Percentiles rank a stretch among this genome's conserved stretches.
These are phyloP conservation scores for Orientallactaga sibirica DNA, from an alignment of 2,797 vertebrate species.

Conservation along the genomic window DNA sequence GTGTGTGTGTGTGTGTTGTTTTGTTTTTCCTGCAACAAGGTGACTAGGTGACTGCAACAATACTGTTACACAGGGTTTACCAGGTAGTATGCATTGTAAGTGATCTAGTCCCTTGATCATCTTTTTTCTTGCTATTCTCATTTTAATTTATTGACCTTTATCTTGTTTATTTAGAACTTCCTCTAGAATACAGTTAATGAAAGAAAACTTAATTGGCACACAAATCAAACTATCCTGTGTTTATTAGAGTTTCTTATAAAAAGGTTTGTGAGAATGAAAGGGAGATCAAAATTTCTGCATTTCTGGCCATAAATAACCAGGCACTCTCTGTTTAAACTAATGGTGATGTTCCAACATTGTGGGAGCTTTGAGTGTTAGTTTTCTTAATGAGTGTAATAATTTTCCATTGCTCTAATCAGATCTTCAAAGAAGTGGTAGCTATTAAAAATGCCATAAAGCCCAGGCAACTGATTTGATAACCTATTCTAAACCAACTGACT, in stretches of 20 bases:
- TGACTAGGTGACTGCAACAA: neutral
- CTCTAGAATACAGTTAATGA: neutral
- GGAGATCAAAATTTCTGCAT: neutral
- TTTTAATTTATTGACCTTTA: slow-evolving; percentile 27
- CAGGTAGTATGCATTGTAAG: neutral
- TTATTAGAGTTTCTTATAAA: slow-evolving; percentile 37
- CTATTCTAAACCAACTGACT: neutral
- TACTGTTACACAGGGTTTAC: neutral
- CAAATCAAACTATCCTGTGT: neutral
- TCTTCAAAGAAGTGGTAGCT: neutral
- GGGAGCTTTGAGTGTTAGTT: neutral
- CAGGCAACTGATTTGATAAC: neutral
- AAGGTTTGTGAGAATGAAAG: neutral
- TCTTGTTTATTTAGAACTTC: slow-evolving; percentile 35
- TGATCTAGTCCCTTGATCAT: neutral
- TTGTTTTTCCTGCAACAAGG: too few relatives aligned
- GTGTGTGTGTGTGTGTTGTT: too few relatives aligned
- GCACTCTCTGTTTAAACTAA: neutral
- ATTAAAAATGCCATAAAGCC: slow-evolving; percentile 5
- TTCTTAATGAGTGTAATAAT: slow-evolving; percentile 3
- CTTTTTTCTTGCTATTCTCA: neutral
- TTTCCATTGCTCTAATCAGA: neutral
- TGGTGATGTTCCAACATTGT: neutral
- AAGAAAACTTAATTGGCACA: slow-evolving; percentile 48
- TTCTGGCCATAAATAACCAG: slow-evolving; percentile 10